Conservation (phyloP, 1,140 invertebrate species). For the Musca vetustissima region DNA sequence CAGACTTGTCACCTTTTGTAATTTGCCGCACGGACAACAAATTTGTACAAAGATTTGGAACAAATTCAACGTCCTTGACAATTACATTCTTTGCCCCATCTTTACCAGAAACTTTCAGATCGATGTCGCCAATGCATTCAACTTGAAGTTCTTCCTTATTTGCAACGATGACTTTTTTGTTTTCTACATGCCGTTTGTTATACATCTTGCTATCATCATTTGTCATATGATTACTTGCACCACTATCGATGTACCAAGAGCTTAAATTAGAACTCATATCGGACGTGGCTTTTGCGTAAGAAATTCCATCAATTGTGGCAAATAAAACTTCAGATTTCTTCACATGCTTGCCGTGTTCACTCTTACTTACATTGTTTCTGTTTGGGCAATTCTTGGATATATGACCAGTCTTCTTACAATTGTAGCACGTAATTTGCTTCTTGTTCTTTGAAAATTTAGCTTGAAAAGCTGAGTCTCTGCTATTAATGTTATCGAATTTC, state of each 20-base stretch:
- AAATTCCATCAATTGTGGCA: neutral
- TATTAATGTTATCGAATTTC: constrained; percentile 29
- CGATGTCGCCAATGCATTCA: neutral
- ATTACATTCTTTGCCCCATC: neutral
- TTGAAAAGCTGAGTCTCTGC: too few species aligned
- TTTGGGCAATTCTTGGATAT: neutral
- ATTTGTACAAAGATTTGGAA: too few species aligned
- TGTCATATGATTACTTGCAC: neutral
- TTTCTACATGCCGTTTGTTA: neutral
- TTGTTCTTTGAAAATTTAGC: neutral
- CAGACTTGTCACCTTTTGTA: neutral
- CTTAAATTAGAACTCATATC: neutral
- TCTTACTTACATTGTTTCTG: neutral
- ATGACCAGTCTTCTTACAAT: neutral
- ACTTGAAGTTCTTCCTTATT: neutral
- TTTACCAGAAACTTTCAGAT: neutral
- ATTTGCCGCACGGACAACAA: too few species aligned
- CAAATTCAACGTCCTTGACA: neutral
- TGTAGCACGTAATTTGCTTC: neutral
- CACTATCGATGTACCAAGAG: neutral
- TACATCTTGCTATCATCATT: neutral
- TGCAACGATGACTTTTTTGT: neutral
- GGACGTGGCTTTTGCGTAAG: neutral
- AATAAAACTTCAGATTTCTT: neutral
- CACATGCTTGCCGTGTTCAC: neutral